phyloP scores from a whole-genome alignment of 2,113 vertebrate genomes.

The Sinocyclocheilus grahami region DNA sequence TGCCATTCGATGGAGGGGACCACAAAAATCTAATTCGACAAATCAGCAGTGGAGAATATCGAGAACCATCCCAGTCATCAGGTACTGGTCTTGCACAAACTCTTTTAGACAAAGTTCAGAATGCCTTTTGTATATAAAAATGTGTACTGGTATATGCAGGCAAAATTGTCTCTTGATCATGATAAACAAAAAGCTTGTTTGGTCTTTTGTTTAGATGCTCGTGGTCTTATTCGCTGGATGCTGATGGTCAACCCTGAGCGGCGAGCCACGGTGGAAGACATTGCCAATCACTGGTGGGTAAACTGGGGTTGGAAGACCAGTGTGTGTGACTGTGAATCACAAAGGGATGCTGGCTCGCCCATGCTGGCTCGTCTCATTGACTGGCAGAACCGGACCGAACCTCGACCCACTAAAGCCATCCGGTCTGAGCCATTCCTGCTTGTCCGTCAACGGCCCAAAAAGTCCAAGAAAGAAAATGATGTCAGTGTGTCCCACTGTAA shows the following conservation, averaged over 20 bases:
- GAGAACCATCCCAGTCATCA: constrained; percentile 97
- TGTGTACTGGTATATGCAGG: neutral
- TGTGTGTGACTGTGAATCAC: constrained; percentile 92
- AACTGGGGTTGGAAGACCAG: constrained; percentile 99
- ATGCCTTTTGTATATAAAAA: neutral
- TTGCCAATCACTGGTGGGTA: constrained; percentile 99
- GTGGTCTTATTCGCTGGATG: constrained; percentile 99
- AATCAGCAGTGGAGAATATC: constrained; percentile 98
- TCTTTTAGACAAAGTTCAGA: neutral
- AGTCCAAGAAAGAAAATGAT: constrained; percentile 95
- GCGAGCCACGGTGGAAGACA: constrained; percentile 95
- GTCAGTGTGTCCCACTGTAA: constrained; percentile 71
- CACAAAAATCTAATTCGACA: constrained; percentile 98
- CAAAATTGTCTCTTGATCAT: neutral
- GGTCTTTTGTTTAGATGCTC: constrained; percentile 80
- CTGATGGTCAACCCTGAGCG: constrained; percentile 98
- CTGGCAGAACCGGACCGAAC: constrained; percentile 88
- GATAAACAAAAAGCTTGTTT: neutral
- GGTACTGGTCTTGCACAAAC: constrained; percentile 71
- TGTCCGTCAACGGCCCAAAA: constrained; percentile 89
- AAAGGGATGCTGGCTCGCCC: constrained; percentile 85
- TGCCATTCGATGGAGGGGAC: constrained; percentile 98
- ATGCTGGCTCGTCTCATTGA: constrained; percentile 92
- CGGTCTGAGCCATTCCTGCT: constrained; percentile 63
- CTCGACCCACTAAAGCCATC: constrained; percentile 49